phyloP scores from a whole-genome alignment of 2,113 vertebrate genomes.

The Upupa epops region DNA sequence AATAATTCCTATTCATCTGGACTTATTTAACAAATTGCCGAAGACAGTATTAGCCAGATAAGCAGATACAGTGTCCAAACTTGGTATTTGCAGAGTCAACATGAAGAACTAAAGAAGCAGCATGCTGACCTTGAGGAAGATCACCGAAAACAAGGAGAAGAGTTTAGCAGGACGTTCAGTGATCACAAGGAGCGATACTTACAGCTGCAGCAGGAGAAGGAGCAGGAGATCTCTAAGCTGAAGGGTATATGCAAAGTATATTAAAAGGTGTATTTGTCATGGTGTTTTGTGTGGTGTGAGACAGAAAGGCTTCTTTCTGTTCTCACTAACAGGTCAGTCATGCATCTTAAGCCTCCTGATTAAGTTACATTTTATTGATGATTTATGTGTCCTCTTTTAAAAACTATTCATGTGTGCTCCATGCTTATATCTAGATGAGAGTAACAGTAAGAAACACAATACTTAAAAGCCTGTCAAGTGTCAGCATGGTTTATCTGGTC shows the following conservation, averaged over 20 bases:
- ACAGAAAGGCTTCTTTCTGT: background rate
- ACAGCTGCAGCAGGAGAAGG: constrained; percentile 87
- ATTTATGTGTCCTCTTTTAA: background rate
- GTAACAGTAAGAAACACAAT: background rate
- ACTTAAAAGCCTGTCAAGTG: background rate
- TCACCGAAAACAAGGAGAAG: constrained; percentile 85
- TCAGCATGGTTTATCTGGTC: background rate
- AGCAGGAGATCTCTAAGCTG: constrained; percentile 86
- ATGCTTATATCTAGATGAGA: background rate
- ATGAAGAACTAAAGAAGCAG: constrained; percentile 93
- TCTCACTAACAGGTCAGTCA: background rate
- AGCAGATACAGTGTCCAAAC: background rate
- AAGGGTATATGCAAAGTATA: constrained; percentile 80
- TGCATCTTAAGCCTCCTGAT: background rate
- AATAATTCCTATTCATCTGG: constrained; percentile 37
- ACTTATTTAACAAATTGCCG: constrained; percentile 31
- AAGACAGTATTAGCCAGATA: constrained; percentile 33
- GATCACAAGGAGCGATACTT: constrained; percentile 87
- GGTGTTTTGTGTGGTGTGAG: background rate
- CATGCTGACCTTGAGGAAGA: constrained; percentile 88
- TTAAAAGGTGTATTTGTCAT: background rate
- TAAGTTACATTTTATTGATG: background rate
- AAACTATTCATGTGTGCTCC: background rate
- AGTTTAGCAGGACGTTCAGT: constrained; percentile 83
- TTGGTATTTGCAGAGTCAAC: constrained; percentile 85